Evolutionary conservation across 2,888 invertebrate species (phyloP).

Genomic region (Beris morrisii): DNA sequence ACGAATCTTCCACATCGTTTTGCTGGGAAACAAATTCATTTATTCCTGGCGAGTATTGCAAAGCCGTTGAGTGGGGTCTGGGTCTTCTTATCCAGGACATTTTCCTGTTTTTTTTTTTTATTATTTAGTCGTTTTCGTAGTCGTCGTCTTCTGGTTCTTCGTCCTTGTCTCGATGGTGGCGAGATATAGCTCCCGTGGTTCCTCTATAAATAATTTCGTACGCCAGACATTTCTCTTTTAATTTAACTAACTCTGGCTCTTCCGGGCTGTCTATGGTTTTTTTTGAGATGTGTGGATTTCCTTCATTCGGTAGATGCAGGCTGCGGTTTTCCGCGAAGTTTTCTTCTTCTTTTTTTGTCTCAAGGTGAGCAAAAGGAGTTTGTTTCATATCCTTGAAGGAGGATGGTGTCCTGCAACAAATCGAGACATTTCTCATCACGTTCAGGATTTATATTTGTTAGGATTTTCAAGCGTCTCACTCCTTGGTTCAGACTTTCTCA

Average conservation of each 20-base stretch:
- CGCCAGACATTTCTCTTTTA: constrained; percentile 57
- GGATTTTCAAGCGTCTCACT: no score
- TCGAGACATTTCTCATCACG: no score
- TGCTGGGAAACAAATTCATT: constrained; percentile 29
- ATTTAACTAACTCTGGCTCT: constrained; percentile 53
- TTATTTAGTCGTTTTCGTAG: not conserved
- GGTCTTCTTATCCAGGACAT: constrained; percentile 22
- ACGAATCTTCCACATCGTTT: constrained; percentile 13
- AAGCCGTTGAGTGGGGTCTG: constrained; percentile 4
- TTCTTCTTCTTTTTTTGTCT: no score
- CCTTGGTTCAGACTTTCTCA: no score
- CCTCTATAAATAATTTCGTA: constrained; percentile 56
- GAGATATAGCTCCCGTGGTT: constrained; percentile 34
- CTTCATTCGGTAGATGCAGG: not conserved
- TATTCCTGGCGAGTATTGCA: constrained; percentile 9
- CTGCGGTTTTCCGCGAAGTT: no score
- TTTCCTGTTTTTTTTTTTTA: constrained; percentile 16
- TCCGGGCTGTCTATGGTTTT: constrained; percentile 14
- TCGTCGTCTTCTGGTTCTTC: constrained; percentile 20
- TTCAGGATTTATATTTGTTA: no score
- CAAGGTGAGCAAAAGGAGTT: no score
- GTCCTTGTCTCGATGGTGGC: constrained; percentile 30
- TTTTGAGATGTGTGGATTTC: constrained; percentile 15
- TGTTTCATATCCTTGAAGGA: no score
- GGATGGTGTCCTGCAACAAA: no score